Conservation (phyloP, 2,797 vertebrate species). For the Anableps anableps region DNA sequence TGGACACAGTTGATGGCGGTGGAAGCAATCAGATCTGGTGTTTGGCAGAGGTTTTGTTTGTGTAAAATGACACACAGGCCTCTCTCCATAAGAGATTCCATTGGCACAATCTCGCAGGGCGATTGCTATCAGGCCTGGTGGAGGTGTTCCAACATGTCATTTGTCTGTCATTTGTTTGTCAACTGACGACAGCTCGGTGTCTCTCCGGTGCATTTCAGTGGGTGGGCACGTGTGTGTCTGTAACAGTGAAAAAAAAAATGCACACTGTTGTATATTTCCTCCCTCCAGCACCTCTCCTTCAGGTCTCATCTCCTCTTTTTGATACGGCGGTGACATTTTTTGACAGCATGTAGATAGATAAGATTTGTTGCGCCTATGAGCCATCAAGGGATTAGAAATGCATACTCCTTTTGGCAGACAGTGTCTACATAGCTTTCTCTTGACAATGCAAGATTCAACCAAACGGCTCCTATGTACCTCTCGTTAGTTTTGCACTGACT, state of each 20-base stretch:
- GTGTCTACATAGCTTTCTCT: constrained; percentile 82
- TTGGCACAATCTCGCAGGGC: constrained; percentile 80
- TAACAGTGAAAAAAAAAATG: constrained; percentile 53
- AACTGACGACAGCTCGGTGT: constrained; percentile 77
- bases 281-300: constrained; percentile 77
- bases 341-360: constrained; percentile 86
- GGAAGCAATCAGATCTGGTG: constrained; percentile 83
- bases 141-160: constrained; percentile 85
- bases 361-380: constrained; percentile 80
- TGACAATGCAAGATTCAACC: constrained; percentile 74
- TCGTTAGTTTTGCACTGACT: constrained; percentile 74
- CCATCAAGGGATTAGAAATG: constrained; percentile 81
- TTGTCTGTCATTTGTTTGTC: constrained; percentile 88
- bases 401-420: constrained; percentile 74
- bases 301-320: constrained; percentile 77
- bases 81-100: constrained; percentile 73
- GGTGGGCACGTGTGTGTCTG: constrained; percentile 37
- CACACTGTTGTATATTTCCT: constrained; percentile 70
- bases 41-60: constrained; percentile 84
- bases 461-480: constrained; percentile 74
- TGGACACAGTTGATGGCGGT: constrained; percentile 83
- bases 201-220: constrained; percentile 70
- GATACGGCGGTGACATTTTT: constrained; percentile 83
- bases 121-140: constrained; percentile 84
- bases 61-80: constrained; percentile 83